Conservation (phyloP, 2,888 invertebrate species). For the Rapana venosa region DNA sequence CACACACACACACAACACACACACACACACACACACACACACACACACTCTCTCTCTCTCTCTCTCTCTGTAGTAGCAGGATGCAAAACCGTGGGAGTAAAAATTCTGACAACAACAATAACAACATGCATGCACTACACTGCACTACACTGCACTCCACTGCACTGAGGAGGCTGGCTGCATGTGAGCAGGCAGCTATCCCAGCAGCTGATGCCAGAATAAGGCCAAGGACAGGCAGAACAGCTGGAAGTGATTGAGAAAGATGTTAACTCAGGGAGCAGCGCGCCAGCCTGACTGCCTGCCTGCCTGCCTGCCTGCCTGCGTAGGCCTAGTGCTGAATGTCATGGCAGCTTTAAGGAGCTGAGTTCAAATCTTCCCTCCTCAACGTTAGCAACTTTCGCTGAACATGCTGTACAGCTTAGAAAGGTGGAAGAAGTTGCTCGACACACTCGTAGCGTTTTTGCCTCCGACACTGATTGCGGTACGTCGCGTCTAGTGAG, state of each 20-base stretch:
- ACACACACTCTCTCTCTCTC: too few relatives aligned
- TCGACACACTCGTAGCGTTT: too few relatives aligned
- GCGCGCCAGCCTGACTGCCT: too few relatives aligned
- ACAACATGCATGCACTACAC: neutral
- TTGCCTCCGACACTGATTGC: too few relatives aligned
- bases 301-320: too few relatives aligned
- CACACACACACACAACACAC: too few relatives aligned
- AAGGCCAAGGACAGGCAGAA: neutral
- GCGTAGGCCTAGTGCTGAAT: neutral
- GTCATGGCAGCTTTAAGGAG: neutral
- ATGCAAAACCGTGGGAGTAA: neutral
- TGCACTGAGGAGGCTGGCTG: neutral
- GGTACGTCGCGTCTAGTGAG: too few relatives aligned
- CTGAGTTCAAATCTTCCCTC: neutral
- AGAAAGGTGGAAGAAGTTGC: neutral
- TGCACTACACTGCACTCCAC: neutral
- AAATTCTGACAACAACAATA: neutral
- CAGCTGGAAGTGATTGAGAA: neutral
- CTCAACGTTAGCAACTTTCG: neutral
- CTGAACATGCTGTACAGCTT: neutral
- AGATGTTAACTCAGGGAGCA: neutral
- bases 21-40: too few relatives aligned
- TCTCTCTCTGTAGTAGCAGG: neutral
- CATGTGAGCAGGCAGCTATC: neutral
- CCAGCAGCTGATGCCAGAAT: neutral